These are phyloP conservation scores for Autographa pulchrina DNA, from an alignment of 2,888 invertebrate genomes.

Conservation along the genomic window DNA sequence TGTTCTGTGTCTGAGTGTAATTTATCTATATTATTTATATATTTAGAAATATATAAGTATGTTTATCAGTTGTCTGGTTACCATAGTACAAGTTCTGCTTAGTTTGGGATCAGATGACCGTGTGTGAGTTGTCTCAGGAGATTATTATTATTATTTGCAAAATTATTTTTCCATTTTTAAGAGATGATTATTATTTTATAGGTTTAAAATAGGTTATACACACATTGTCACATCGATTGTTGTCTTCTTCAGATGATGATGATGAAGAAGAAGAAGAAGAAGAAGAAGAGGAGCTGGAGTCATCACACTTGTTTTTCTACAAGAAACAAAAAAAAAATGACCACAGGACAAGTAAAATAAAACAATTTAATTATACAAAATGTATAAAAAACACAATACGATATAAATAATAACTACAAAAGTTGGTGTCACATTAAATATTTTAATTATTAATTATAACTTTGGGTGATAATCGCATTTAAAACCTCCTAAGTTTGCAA, in stretches of 20 bases:
- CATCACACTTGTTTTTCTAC: constrained; percentile 54
- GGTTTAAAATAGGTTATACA: not conserved
- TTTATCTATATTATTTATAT: too few relatives aligned
- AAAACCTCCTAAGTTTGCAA: not conserved
- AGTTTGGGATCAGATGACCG: too few relatives aligned
- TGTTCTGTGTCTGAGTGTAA: too few relatives aligned
- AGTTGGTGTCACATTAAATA: not conserved
- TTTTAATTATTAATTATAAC: not conserved
- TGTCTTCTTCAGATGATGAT: constrained; percentile 24
- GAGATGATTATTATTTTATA: not conserved
- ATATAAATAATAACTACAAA: not conserved
- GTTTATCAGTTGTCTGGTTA: too few relatives aligned
- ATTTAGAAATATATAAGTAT: too few relatives aligned
- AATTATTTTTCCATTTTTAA: constrained; percentile 15
- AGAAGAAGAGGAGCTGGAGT: constrained; percentile 40
- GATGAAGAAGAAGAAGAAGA: constrained; percentile 36
- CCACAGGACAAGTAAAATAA: too few relatives aligned
- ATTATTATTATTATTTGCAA: too few relatives aligned
- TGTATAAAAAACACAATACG: too few relatives aligned
- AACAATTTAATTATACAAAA: too few relatives aligned
- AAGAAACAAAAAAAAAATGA: constrained; percentile 23
- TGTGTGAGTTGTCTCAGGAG: too few relatives aligned
- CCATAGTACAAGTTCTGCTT: too few relatives aligned
- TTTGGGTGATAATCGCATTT: not conserved
- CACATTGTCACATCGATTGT: not conserved